A percentile compares a stretch with the other conserved stretches of the same genome.
phyloP scores from a whole-genome alignment of 2,113 vertebrate genomes.

The Dasyprocta punctata region DNA sequence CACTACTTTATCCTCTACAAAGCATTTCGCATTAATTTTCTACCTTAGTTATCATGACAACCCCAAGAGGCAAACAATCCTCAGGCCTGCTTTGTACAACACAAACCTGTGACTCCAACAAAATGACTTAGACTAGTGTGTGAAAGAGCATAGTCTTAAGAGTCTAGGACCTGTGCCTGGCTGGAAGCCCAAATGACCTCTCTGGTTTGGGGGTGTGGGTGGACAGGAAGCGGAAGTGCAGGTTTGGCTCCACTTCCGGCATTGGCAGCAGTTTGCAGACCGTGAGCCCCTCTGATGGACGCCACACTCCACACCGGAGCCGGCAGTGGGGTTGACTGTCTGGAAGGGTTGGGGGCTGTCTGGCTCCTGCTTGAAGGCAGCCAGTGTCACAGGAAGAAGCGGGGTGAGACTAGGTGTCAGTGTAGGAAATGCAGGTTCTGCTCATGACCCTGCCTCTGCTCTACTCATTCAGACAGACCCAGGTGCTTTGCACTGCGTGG shows the following conservation, averaged over 20 bases:
- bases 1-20: slow-evolving; percentile 46
- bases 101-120: slow-evolving; percentile 9
- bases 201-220: background rate
- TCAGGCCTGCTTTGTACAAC: background rate
- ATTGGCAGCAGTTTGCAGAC: background rate
- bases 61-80: slow-evolving; percentile 4
- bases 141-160: background rate
- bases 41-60: slow-evolving; percentile 39
- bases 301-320: background rate
- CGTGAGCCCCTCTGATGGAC: background rate
- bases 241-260: background rate
- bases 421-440: background rate
- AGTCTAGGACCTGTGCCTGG: background rate
- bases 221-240: background rate
- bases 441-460: background rate
- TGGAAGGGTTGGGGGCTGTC: background rate
- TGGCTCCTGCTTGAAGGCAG: background rate
- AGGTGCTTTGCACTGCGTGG: background rate
- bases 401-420: background rate
- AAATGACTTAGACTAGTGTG: background rate
- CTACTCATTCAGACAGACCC: background rate
- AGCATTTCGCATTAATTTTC: slow-evolving; percentile 59
- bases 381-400: background rate
- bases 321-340: background rate
- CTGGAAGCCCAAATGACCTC: background rate